A percentile compares a stretch with the other conserved stretches of the same genome.
Evolutionary conservation across 92 coral and sea anemone genomes (phyloP).

Genomic region (Phenganax subtilis): DNA sequence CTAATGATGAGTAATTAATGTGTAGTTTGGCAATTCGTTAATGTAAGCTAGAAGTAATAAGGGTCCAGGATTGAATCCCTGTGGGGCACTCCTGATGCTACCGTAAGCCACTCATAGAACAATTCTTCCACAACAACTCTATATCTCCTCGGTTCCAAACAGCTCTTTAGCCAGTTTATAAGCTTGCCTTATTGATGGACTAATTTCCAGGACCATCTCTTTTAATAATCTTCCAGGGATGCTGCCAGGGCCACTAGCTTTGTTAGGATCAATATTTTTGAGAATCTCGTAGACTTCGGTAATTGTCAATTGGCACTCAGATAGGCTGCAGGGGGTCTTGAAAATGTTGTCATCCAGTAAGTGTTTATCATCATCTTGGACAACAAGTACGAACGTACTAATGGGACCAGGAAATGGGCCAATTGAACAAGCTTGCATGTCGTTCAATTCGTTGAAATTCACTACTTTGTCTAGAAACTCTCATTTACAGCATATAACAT

Average conservation of each 20-base stretch:
- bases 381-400: too few relatives aligned
- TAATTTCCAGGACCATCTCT: not conserved
- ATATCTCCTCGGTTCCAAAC: constrained; percentile 30
- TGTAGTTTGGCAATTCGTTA: not conserved
- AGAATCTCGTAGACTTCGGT: not conserved
- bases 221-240: constrained; percentile 1
- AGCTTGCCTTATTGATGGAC: constrained; percentile 25
- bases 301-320: not conserved
- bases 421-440: too few relatives aligned
- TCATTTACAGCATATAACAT: too few relatives aligned
- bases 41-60: not conserved
- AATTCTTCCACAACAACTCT: constrained; percentile 13
- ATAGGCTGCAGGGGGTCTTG: not conserved
- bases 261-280: not conserved
- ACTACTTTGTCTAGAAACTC: too few relatives aligned
- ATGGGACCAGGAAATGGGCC: too few relatives aligned
- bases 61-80: not conserved
- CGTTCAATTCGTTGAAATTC: too few relatives aligned
- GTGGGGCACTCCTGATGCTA: not conserved
- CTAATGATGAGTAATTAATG: not conserved
- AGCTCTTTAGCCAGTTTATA: constrained; percentile 39
- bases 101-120: not conserved
- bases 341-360: not conserved
- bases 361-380: too few relatives aligned
- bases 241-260: constrained; percentile 20